These are phyloP conservation scores for Cynocephalus volans DNA, from an alignment of 2,113 vertebrate genomes.

Conservation along the genomic window DNA sequence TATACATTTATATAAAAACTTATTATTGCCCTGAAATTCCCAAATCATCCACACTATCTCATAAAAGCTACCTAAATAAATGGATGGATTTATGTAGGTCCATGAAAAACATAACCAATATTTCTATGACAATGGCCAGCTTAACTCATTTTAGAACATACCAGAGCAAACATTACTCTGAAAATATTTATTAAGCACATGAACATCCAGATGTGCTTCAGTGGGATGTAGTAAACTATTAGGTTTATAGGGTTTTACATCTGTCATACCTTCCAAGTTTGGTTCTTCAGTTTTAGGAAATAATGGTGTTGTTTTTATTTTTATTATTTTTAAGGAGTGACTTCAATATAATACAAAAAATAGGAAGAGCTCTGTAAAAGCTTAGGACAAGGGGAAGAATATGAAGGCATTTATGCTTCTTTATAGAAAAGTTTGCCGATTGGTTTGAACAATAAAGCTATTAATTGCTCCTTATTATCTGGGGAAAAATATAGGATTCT, in stretches of 20 bases:
- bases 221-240: background rate
- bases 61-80: slow-evolving; percentile 42
- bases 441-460: slow-evolving; percentile 17
- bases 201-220: slow-evolving; percentile 68
- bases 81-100: slow-evolving; percentile 15
- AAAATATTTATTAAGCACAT: slow-evolving; percentile 17
- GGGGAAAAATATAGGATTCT: slow-evolving; percentile 9
- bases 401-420: slow-evolving; percentile 44
- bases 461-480: background rate
- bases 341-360: slow-evolving; percentile 61
- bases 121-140: background rate
- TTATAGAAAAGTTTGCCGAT: background rate
- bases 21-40: background rate
- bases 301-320: slow-evolving; percentile 42
- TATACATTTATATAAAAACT: background rate
- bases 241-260: slow-evolving; percentile 58
- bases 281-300: slow-evolving; percentile 58
- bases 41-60: background rate
- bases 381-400: background rate
- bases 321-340: slow-evolving; percentile 56
- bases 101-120: slow-evolving; percentile 23
- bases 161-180: slow-evolving; percentile 15
- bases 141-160: slow-evolving; percentile 36
- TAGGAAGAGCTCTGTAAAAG: slow-evolving; percentile 24
- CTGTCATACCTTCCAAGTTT: slow-evolving; percentile 18